These are phyloP conservation scores for Poeciliopsis prolifica DNA, from an alignment of 2,113 vertebrate species.

Conservation along the genomic window DNA sequence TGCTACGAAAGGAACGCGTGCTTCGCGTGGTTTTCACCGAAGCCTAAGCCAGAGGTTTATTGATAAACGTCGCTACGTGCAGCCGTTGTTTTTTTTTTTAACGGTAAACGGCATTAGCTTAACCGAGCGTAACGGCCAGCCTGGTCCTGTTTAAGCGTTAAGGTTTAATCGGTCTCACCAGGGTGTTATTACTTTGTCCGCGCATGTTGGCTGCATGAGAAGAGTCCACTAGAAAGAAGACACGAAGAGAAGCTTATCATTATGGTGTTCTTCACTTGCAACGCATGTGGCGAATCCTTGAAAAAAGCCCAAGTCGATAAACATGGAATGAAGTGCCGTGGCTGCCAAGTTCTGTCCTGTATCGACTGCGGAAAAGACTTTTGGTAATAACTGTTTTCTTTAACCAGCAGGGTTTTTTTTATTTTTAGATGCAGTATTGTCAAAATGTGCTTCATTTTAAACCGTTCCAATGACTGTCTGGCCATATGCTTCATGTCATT, in stretches of 20 bases:
- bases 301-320: conserved; percentile 95
- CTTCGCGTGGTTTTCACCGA: background rate
- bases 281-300: conserved; percentile 90
- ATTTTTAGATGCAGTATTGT: too few species aligned
- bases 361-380: conserved; percentile 97
- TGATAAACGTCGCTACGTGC: accelerated
- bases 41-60: accelerated
- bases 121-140: background rate
- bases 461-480: too few species aligned
- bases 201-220: background rate
- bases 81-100: accelerated
- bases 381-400: conserved; percentile 77
- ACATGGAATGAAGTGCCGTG: conserved; percentile 84
- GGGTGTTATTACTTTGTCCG: background rate
- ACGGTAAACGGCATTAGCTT: background rate
- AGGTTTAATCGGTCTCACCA: background rate
- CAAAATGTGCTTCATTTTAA: too few species aligned
- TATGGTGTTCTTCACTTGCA: conserved; percentile 97
- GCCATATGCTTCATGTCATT: too few species aligned
- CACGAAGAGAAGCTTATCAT: background rate
- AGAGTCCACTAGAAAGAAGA: background rate
- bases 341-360: conserved; percentile 88
- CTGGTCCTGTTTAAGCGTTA: background rate
- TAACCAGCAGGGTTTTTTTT: background rate
- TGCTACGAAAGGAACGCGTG: background rate